Percentiles rank a stretch among this genome's conserved stretches.
Conservation (phyloP, 2,113 vertebrate genomes). For the Mesoclemmys tuberculata region DNA sequence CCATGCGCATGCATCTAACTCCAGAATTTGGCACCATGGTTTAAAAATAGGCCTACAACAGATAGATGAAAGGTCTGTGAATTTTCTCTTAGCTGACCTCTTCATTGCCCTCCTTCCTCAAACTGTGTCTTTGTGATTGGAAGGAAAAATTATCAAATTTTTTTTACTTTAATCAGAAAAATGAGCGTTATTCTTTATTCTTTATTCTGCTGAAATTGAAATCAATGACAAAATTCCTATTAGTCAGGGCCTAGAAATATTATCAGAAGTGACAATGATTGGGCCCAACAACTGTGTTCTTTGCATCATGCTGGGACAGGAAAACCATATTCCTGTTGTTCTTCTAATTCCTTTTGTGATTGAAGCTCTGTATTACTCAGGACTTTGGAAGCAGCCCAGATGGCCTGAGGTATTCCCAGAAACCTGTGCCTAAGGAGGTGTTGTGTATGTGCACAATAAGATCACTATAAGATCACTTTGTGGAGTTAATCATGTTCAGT, state of each 20-base stretch:
- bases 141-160: not conserved
- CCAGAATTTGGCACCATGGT: not conserved
- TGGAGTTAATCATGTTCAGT: not conserved
- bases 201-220: not conserved
- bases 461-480: not conserved
- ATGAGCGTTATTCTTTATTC: not conserved
- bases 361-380: not conserved
- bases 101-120: not conserved
- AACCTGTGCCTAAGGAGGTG: not conserved
- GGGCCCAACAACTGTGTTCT: not conserved
- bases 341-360: not conserved
- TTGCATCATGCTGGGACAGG: not conserved
- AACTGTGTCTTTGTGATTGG: not conserved
- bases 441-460: not conserved
- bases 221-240: slow-evolving; percentile 5
- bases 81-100: not conserved
- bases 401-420: not conserved
- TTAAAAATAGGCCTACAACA: not conserved
- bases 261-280: slow-evolving; percentile 34
- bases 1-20: not conserved
- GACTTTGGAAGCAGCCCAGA: not conserved
- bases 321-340: not conserved
- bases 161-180: not conserved
- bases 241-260: not conserved
- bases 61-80: not conserved